Percentiles rank a stretch among this genome's conserved stretches.
phyloP scores from a whole-genome alignment of 2,797 vertebrate genomes.

The Myotis planiceps region DNA sequence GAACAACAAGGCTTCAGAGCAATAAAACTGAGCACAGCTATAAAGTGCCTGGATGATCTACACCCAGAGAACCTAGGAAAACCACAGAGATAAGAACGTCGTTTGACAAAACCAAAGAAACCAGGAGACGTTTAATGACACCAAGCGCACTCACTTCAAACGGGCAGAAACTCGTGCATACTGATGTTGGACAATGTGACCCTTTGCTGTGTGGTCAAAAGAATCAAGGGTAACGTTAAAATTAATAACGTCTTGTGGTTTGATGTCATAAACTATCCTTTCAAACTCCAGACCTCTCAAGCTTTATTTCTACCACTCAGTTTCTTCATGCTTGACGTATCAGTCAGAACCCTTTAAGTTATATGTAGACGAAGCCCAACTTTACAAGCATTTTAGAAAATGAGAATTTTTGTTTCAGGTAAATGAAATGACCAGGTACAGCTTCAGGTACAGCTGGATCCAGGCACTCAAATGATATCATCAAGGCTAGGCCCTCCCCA shows the following conservation, averaged over 20 bases:
- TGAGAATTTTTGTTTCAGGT: background rate
- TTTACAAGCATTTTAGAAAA: background rate
- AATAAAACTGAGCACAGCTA: background rate
- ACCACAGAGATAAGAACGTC: background rate
- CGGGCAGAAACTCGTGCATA: background rate
- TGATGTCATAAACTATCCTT: background rate
- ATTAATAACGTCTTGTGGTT: background rate
- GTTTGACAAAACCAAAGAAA: background rate
- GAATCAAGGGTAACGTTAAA: background rate
- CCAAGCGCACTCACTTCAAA: background rate
- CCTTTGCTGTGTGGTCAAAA: background rate
- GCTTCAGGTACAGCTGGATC: background rate
- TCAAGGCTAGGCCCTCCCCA: background rate
- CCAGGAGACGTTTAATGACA: background rate
- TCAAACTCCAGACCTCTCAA: background rate
- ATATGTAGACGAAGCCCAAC: background rate
- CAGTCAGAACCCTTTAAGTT: background rate
- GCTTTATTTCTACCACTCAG: background rate
- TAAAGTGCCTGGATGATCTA: background rate
- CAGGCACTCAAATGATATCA: background rate
- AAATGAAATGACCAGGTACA: background rate
- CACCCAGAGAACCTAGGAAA: background rate
- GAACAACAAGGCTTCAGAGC: background rate
- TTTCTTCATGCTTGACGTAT: background rate
- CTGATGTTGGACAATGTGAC: no score